Percentiles rank a stretch among this genome's conserved stretches.
phyloP scores from a whole-genome alignment of 2,797 vertebrate species.

The Rhyacichthys aspro region DNA sequence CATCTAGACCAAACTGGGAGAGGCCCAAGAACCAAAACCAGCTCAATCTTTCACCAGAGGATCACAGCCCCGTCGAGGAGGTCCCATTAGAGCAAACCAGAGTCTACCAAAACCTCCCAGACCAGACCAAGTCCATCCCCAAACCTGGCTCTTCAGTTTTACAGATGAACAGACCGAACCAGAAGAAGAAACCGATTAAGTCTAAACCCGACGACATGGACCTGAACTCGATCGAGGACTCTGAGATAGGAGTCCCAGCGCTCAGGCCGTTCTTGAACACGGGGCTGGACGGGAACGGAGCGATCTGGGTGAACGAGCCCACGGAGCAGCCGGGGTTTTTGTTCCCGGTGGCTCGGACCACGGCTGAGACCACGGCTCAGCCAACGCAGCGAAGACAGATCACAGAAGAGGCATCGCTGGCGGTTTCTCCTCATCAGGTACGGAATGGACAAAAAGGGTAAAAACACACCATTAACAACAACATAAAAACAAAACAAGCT shows the following conservation, averaged over 20 bases:
- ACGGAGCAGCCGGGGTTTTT: conserved; percentile 76
- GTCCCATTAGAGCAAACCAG: conserved; percentile 70
- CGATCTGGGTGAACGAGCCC: conserved; percentile 66
- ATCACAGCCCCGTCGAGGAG: conserved; percentile 72
- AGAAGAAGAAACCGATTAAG: conserved; percentile 29
- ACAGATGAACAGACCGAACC: conserved; percentile 38
- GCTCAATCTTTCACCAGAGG: conserved; percentile 47
- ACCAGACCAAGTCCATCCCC: conserved; percentile 16
- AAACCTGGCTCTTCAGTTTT: conserved; percentile 24
- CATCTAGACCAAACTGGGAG: conserved; percentile 25
- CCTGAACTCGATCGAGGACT: conserved; percentile 63
- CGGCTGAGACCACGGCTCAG: conserved; percentile 41
- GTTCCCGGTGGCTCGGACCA: conserved; percentile 62
- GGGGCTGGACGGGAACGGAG: conserved; percentile 60
- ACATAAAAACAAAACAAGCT: too few species aligned
- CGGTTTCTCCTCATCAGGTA: conserved; percentile 60
- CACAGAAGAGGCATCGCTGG: conserved; percentile 75
- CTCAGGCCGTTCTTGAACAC: conserved; percentile 31
- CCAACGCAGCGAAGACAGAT: conserved; percentile 55
- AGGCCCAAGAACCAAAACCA: conserved; percentile 50
- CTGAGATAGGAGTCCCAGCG: conserved; percentile 25
- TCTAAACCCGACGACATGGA: conserved; percentile 9
- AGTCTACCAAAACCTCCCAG: conserved; percentile 64
- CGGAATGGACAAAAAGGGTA: too few species aligned
- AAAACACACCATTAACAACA: too few species aligned